Evolutionary conservation across 2,888 invertebrate genomes (phyloP).

Genomic region (Euspilapteryx auroguttella): DNA sequence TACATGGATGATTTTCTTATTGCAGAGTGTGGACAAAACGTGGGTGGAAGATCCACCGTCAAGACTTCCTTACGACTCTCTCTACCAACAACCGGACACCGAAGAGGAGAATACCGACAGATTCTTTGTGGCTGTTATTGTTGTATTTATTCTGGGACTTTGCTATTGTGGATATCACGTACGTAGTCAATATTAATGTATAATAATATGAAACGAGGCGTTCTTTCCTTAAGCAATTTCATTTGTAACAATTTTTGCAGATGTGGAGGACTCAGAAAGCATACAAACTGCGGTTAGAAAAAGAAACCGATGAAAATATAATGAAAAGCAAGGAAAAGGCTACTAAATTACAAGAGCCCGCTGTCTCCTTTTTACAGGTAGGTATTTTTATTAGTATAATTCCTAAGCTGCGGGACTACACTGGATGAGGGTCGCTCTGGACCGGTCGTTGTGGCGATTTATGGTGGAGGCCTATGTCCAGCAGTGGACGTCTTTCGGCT

Average conservation of each 20-base stretch:
- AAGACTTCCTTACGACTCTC: conserved; percentile 72
- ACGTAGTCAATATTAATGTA: conserved; percentile 14
- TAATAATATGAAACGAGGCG: too few relatives aligned
- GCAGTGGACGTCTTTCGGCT: too few relatives aligned
- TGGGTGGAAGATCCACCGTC: conserved; percentile 87
- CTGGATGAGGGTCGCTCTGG: too few relatives aligned
- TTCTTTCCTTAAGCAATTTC: too few relatives aligned
- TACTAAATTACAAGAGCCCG: conserved; percentile 66
- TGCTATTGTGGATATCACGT: conserved; percentile 70
- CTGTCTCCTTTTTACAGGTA: conserved; percentile 60
- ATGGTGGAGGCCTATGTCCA: too few relatives aligned
- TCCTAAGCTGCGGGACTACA: too few relatives aligned
- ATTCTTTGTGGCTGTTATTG: conserved; percentile 76
- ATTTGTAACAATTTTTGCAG: too few relatives aligned
- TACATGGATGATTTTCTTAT: conserved; percentile 8
- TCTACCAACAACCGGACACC: conserved; percentile 71
- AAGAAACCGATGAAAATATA: conserved; percentile 76
- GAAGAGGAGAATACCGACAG: conserved; percentile 82
- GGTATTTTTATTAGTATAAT: too few relatives aligned
- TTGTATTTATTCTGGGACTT: conserved; percentile 68
- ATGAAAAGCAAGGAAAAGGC: conserved; percentile 75
- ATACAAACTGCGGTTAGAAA: conserved; percentile 71
- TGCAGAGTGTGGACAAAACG: conserved; percentile 73
- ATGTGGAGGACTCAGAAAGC: conserved; percentile 76
- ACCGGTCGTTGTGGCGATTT: too few relatives aligned